These are phyloP conservation scores for Tinamus major DNA, from an alignment of 2,797 vertebrate genomes.

Conservation along the genomic window DNA sequence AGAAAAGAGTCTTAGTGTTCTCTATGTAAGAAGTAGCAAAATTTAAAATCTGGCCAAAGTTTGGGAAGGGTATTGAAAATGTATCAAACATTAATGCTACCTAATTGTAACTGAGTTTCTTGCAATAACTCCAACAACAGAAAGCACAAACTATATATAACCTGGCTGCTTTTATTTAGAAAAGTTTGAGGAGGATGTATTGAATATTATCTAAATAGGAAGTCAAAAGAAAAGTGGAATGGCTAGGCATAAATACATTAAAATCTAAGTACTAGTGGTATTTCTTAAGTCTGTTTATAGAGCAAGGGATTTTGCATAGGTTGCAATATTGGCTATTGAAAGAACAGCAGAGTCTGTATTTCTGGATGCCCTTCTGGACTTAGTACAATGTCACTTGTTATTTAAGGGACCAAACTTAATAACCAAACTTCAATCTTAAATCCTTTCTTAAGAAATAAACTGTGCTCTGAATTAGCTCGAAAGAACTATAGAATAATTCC, in stretches of 20 bases:
- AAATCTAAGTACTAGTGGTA: background rate
- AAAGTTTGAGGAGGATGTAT: background rate
- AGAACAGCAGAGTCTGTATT: background rate
- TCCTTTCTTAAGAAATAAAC: background rate
- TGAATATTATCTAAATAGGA: background rate
- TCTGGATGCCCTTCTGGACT: background rate
- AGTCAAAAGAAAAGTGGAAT: background rate
- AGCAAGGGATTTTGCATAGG: background rate
- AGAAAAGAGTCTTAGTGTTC: rapidly evolving
- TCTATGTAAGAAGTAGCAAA: rapidly evolving
- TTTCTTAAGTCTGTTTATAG: background rate
- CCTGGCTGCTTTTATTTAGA: background rate
- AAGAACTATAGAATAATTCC: background rate
- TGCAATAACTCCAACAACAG: background rate
- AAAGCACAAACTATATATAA: background rate
- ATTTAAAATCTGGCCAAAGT: background rate
- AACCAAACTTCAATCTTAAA: background rate
- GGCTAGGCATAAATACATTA: background rate
- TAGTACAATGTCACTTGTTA: background rate
- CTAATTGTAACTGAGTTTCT: background rate
- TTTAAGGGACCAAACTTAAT: background rate
- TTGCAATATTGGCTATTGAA: background rate
- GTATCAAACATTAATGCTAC: background rate
- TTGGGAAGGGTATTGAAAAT: background rate
- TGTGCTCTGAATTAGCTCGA: background rate